Evolutionary conservation across 2,888 invertebrate species (phyloP).

Genomic region (Tenthredo livida): DNA sequence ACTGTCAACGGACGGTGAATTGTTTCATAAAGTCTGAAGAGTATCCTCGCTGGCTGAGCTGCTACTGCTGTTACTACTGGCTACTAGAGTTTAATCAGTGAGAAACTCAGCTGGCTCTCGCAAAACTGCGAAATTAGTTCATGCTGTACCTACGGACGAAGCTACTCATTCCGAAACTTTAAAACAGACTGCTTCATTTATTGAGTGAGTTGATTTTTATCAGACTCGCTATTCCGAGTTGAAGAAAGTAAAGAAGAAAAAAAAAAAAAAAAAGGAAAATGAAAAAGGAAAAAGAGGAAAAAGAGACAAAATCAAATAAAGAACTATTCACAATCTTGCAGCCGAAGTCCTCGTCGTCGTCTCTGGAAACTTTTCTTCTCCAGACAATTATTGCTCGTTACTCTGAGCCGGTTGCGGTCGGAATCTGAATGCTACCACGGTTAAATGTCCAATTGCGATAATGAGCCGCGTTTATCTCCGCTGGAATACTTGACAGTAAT

Average conservation of each 20-base stretch:
- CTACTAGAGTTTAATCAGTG: constrained; percentile 31
- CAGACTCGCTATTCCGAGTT: not conserved
- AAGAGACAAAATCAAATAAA: not conserved
- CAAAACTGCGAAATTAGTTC: constrained; percentile 37
- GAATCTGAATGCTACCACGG: constrained; percentile 6
- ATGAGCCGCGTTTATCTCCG: constrained; percentile 27
- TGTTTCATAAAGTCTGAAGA: constrained; percentile 23
- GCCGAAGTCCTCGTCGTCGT: not conserved
- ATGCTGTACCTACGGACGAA: constrained; percentile 17
- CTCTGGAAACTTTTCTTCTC: not conserved
- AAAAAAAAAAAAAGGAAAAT: too few species aligned
- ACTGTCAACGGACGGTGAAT: not conserved
- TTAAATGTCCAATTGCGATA: constrained; percentile 34
- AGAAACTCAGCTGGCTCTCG: constrained; percentile 23
- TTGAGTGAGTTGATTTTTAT: constrained; percentile 34
- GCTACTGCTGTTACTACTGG: not conserved
- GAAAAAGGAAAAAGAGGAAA: not conserved
- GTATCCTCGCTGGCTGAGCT: not conserved
- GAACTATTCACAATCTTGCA: not conserved
- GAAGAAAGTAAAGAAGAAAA: not conserved
- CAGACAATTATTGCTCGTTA: constrained; percentile 21
- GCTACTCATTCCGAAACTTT: constrained; percentile 34
- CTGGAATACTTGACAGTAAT: not conserved
- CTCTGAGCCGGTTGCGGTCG: not conserved
- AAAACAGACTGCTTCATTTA: constrained; percentile 22